These are phyloP conservation scores for Drosophila niveifrons DNA, from an alignment of 2,888 invertebrate species.

Conservation along the genomic window DNA sequence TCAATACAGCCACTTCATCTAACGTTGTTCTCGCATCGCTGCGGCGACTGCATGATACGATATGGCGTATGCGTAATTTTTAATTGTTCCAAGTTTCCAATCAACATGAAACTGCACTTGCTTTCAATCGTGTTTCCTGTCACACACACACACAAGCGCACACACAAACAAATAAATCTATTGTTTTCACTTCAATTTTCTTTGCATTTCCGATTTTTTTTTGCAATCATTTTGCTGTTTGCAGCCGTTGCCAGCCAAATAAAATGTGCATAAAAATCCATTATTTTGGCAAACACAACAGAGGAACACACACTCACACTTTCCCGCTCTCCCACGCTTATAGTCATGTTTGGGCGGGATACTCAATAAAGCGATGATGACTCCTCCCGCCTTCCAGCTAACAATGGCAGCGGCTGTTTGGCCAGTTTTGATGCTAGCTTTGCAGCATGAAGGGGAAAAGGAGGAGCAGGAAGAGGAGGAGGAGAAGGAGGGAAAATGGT, in stretches of 20 bases:
- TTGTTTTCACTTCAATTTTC: slow-evolving; percentile 19
- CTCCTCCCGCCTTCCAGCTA: slow-evolving; percentile 17
- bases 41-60: slow-evolving; percentile 3
- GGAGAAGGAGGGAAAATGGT: background rate
- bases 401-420: slow-evolving; percentile 35
- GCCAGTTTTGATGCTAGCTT: slow-evolving; percentile 7
- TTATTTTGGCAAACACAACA: slow-evolving; percentile 67
- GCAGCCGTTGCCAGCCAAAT: slow-evolving; percentile 50
- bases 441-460: background rate
- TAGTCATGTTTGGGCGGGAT: slow-evolving; percentile 8
- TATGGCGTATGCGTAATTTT: slow-evolving; percentile 52
- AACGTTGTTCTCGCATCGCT: background rate
- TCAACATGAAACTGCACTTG: slow-evolving; percentile 4
- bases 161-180: background rate
- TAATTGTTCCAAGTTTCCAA: slow-evolving; percentile 41
- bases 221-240: slow-evolving; percentile 49
- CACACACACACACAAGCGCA: background rate
- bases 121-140: background rate
- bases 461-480: too few species aligned
- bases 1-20: background rate
- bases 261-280: slow-evolving; percentile 73
- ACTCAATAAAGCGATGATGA: slow-evolving; percentile 29
- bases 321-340: background rate
- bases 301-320: slow-evolving; percentile 30
- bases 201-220: slow-evolving; percentile 41